These are phyloP conservation scores for Eupithecia tripunctaria DNA, from an alignment of 2,888 invertebrate species.

Conservation along the genomic window DNA sequence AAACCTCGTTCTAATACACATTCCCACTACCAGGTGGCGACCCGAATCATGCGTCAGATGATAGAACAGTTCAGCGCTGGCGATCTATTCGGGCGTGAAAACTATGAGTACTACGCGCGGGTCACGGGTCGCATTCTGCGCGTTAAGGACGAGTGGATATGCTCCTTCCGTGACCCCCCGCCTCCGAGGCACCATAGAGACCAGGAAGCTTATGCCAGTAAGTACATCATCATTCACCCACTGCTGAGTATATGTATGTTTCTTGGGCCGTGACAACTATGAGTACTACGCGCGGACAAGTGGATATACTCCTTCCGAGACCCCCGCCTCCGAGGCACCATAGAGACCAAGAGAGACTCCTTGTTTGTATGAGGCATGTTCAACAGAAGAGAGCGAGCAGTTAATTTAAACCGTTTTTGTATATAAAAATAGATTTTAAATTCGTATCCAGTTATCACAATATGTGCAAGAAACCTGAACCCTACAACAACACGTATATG, in stretches of 20 bases:
- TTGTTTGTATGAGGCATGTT: no score
- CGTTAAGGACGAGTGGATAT: conserved; percentile 98
- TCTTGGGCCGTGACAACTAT: no score
- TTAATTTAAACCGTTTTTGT: no score
- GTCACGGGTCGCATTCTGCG: conserved; percentile 96
- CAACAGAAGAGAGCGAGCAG: no score
- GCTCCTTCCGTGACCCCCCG: conserved; percentile 95
- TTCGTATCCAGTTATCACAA: conserved; percentile 2
- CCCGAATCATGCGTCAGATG: conserved; percentile 97
- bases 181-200: conserved; percentile 86
- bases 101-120: conserved; percentile 97
- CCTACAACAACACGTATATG: neutral
- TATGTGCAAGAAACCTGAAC: conserved; percentile 7
- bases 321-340: no score
- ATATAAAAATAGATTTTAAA: neutral
- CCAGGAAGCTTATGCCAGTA: conserved; percentile 88
- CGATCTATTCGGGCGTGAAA: conserved; percentile 96
- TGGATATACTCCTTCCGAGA: no score
- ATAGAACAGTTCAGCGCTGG: conserved; percentile 98
- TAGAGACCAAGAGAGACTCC: no score
- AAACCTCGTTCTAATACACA: neutral
- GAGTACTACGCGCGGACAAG: no score
- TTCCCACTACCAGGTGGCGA: conserved; percentile 90
- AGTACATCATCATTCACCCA: conserved; percentile 49
- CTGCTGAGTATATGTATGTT: no score